Evolutionary conservation across 2,797 vertebrate species (phyloP), one percentile per base, ranked within the genome.

Genomic region (Gambusia yucatana): DNA sequence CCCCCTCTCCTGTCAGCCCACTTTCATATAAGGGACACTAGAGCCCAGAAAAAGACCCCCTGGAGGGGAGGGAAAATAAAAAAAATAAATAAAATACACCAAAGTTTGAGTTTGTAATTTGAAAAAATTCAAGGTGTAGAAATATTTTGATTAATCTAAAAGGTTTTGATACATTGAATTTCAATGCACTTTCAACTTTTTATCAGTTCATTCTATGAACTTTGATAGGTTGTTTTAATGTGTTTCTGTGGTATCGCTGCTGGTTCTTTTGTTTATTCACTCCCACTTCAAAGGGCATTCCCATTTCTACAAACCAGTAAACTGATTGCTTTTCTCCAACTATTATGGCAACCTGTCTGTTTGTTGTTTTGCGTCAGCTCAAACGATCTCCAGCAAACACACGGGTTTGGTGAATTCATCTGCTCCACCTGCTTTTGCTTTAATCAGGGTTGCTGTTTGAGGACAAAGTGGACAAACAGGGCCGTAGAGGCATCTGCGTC

Each of bases 401-500:
- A 1, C 16, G 36, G 14, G 11, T n/a, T 67, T 67, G 0, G 0
- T 20, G 84, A 85, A 82, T 48, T 76, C 83, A 59, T n/a, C 72
- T 77, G 2, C 80, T 69, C 61, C 61, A 39, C 33, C 17, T 41
- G 36, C 63, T 41, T 87, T 22, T 86, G 41, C 74, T 41, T 70
- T 75, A 85, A 28, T 20, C 93, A 99, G 98, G 98, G 75, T 96
- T 97, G 59, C 90, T 99, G 88, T 99, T 99, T 93, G 98, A 99
- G 82, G 98, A 99, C 92, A 99, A 98, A 95, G 97, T 97, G 90
- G 98, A 98, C 67, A 99, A 98, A 77, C 98, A 97, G 91, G 93
- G 96, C 82, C 97, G 96, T 84, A 97, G 94, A 93, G 98, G 98
- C 77, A 94, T 99, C 89, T 99, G 98, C 88, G 97, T 99, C 93